phyloP scores from a whole-genome alignment of 2,888 invertebrate species.

The Bellardia pandia region DNA sequence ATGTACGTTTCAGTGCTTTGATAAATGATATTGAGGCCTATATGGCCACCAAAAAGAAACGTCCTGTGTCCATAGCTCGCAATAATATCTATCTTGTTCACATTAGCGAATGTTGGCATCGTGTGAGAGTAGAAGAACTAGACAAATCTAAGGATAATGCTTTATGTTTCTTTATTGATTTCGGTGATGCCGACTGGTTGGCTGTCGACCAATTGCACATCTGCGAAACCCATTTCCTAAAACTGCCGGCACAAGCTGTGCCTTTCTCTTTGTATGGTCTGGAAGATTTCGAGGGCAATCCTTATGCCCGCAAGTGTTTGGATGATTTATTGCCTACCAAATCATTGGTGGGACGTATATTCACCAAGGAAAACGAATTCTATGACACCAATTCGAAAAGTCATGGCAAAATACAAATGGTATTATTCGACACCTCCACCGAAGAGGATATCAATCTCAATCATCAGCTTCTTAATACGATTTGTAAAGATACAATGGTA shows the following conservation, averaged over 20 bases:
- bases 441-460: conserved; percentile 88
- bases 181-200: conserved; percentile 88
- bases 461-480: conserved; percentile 86
- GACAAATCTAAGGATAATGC: conserved; percentile 84
- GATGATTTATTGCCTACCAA: conserved; percentile 85
- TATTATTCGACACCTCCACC: conserved; percentile 88
- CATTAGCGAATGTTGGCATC: conserved; percentile 86
- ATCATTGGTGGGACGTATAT: conserved; percentile 86
- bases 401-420: conserved; percentile 85
- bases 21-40: conserved; percentile 85
- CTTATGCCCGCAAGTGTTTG: conserved; percentile 81
- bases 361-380: conserved; percentile 81
- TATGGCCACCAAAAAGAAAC: conserved; percentile 79
- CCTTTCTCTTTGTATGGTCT: conserved; percentile 89
- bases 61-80: conserved; percentile 75
- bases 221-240: conserved; percentile 87
- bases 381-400: conserved; percentile 72
- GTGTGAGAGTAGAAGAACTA: conserved; percentile 85
- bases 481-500: conserved; percentile 82
- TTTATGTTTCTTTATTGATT: conserved; percentile 90
- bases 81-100: conserved; percentile 82
- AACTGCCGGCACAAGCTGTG: conserved; percentile 89
- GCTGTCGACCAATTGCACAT: conserved; percentile 86
- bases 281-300: conserved; percentile 86
- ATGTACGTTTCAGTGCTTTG: conserved; percentile 85